A percentile compares a stretch with the other conserved stretches of the same genome.
Evolutionary conservation across 1,140 invertebrate genomes (phyloP).

Genomic region (Lethrus apterus): DNA sequence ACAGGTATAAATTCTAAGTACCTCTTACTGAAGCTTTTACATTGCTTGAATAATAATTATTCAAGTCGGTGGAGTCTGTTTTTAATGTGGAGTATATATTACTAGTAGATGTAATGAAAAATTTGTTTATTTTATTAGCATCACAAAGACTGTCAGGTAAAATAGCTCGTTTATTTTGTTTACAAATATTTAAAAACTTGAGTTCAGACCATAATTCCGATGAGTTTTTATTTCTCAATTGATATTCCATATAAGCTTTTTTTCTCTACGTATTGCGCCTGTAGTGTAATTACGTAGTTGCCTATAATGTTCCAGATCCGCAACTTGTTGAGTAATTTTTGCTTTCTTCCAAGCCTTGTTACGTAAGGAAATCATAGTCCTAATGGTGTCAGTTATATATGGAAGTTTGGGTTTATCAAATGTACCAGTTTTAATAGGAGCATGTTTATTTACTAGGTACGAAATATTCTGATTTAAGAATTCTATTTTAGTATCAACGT

Average conservation of each 20-base stretch:
- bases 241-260: not conserved
- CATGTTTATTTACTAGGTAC: no score
- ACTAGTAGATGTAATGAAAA: not conserved
- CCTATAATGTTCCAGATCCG: slow-evolving; percentile 6
- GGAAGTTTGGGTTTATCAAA: no score
- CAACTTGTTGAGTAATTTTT: not conserved
- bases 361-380: not conserved
- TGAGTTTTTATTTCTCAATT: not conserved
- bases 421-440: no score
- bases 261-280: not conserved
- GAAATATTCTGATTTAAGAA: no score
- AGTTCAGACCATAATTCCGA: not conserved
- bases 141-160: not conserved
- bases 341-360: not conserved
- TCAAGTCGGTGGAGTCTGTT: not conserved
- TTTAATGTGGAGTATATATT: not conserved
- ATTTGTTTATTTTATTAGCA: slow-evolving; percentile 1
- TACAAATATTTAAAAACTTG: not conserved
- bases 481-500: no score
- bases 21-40: not conserved
- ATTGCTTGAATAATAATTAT: no score
- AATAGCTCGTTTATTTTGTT: not conserved
- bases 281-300: slow-evolving; percentile 2
- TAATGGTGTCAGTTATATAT: not conserved
- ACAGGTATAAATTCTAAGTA: not conserved